A percentile compares a stretch with the other conserved stretches of the same genome.
Conservation (phyloP, 2,888 invertebrate genomes). For the Spisula solida region DNA sequence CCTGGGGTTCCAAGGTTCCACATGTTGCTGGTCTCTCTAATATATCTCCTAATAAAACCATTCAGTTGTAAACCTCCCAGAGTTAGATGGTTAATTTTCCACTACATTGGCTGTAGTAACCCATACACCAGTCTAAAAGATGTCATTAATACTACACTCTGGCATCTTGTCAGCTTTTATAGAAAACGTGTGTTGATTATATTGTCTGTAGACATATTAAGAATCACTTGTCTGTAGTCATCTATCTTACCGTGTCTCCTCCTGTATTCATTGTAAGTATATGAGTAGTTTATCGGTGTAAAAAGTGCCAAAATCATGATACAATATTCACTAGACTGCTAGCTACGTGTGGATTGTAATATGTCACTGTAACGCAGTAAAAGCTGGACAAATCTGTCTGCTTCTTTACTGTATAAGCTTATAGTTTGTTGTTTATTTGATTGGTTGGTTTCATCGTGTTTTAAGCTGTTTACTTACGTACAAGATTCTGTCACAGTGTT, state of each 20-base stretch:
- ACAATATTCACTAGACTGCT: too few relatives aligned
- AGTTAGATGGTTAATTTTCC: background rate
- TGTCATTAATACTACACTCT: background rate
- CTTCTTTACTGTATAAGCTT: too few relatives aligned
- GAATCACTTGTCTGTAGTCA: background rate
- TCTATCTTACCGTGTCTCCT: background rate
- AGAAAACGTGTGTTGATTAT: background rate
- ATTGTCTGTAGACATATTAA: slow-evolving; percentile 7
- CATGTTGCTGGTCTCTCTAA: background rate
- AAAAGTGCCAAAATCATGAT: background rate
- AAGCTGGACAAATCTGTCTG: too few relatives aligned
- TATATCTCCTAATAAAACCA: background rate
- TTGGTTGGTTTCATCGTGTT: too few relatives aligned
- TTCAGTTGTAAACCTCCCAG: background rate
- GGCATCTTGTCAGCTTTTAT: background rate
- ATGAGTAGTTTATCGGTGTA: background rate
- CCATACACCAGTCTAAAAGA: background rate
- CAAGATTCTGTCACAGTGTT: too few relatives aligned
- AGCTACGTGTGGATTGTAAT: too few relatives aligned
- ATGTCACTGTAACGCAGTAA: too few relatives aligned
- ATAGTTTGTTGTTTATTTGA: too few relatives aligned
- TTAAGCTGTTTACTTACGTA: too few relatives aligned
- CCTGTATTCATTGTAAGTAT: background rate
- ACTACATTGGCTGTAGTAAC: background rate
- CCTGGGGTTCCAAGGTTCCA: background rate